Base-by-base conservation (phyloP, 2,113 vertebrate species). In the Mus pahari region DNA sequence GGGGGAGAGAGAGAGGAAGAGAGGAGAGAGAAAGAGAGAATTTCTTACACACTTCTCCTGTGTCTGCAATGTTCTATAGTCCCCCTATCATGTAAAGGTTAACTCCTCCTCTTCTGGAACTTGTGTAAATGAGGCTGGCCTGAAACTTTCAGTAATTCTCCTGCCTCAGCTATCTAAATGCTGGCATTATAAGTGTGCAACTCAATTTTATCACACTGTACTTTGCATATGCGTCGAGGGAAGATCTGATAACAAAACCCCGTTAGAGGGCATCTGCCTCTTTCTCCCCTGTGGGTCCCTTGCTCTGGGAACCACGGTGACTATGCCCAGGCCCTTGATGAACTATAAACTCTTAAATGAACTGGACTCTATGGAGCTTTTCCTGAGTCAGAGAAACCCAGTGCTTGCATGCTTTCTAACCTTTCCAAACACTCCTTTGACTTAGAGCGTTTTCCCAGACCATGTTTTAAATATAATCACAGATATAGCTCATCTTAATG, bases 401-500 rank as follows among this genome's bases (percentile, higher is more conserved):
- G 60, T n/a, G 94, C 50, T 50, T 95, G 68, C 86, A 92, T 91
- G 86, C 31, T 90, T 86, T 92, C 58, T 81, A 9, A 73, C 77
- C 89, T 95, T 95, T 62, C 89, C 17, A 77, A 94, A 94, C 20
- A 89, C 28, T 10, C 89, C 84, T 92, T 58, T 88, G 74, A 75
- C 91, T 92, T 92, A 95, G 62, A 95, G 36, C 77, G 70, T 90
- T 89, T 84, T 77, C 86, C 74, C 55, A 70, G 77, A 53, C 78
- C 71, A 78, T 64, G n/a, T 79, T 89, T 96, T 91, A 94, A 92
- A 93, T 87, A 33, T 78, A 95, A 78, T 92, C 90, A 86, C 71
- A 94, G 20, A 64, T 66, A 78, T 92, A 95, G 75, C 26, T 92
- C 86, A 97, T 87, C 96, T 84, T 96, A 94, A 97, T 53, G 78